A percentile compares a stretch with the other conserved stretches of the same genome.
phyloP scores from a whole-genome alignment of 2,888 invertebrate genomes.

The Parnassius apollo region DNA sequence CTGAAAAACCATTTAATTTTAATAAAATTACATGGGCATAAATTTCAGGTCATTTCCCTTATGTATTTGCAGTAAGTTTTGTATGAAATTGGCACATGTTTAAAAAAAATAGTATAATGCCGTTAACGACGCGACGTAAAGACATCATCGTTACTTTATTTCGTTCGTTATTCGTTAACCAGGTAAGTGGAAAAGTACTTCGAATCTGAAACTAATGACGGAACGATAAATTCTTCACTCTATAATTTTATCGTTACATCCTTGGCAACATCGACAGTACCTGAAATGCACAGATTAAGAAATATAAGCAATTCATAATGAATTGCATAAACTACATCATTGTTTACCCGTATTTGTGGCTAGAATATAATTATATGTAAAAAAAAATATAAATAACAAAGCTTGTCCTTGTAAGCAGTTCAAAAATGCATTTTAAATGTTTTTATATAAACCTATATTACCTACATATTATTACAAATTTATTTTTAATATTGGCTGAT shows the following conservation, averaged over 20 bases:
- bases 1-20: background rate
- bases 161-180: background rate
- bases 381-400: no score
- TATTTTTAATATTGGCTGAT: no score
- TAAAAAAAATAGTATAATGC: background rate
- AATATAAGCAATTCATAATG: background rate
- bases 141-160: no score
- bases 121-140: no score
- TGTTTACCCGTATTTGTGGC: no score
- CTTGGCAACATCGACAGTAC: background rate
- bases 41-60: background rate
- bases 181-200: constrained; percentile 9
- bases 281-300: constrained; percentile 3
- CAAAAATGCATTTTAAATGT: no score
- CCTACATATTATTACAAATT: no score
- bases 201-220: background rate
- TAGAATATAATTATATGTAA: no score
- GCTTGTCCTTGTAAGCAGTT: no score
- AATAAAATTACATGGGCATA: background rate
- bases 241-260: background rate
- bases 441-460: no score
- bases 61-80: background rate
- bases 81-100: background rate
- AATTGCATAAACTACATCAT: no score
- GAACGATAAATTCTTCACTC: constrained; percentile 6